These are phyloP conservation scores for Eurosta solidaginis DNA, from an alignment of 1,140 invertebrate species.

Conservation along the genomic window DNA sequence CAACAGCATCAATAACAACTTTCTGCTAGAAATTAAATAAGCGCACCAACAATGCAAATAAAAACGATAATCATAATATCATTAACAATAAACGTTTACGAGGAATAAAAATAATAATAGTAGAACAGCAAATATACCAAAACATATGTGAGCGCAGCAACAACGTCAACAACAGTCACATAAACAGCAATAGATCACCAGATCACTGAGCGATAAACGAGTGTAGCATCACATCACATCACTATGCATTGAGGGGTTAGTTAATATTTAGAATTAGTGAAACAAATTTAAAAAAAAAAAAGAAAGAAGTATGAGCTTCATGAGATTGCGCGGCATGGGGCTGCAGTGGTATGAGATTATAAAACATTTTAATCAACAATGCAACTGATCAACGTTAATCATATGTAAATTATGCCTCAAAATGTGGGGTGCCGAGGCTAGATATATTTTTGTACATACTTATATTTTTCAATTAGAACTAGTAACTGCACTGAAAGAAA, in stretches of 20 bases:
- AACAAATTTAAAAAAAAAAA: too few relatives aligned
- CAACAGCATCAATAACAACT: constrained; percentile 7
- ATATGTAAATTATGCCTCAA: background rate
- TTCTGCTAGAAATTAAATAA: background rate
- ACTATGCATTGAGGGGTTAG: background rate
- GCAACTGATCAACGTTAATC: background rate
- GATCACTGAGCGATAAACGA: background rate
- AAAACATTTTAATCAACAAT: background rate
- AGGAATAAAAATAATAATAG: background rate
- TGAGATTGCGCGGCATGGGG: too few relatives aligned
- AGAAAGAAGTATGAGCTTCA: too few relatives aligned
- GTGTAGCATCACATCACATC: background rate
- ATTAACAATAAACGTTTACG: background rate
- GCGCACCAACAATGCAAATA: constrained; percentile 1
- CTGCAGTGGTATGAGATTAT: background rate
- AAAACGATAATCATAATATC: constrained; percentile 5
- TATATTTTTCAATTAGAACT: too few relatives aligned
- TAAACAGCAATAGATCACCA: background rate
- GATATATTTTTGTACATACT: background rate
- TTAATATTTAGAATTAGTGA: too few relatives aligned
- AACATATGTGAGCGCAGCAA: background rate
- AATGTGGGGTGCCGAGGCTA: background rate
- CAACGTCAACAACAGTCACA: background rate
- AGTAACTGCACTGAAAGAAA: too few relatives aligned
- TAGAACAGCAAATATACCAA: background rate